Evolutionary conservation across 2,888 invertebrate species (phyloP).

Genomic region (Trypoxylon attenuatum): DNA sequence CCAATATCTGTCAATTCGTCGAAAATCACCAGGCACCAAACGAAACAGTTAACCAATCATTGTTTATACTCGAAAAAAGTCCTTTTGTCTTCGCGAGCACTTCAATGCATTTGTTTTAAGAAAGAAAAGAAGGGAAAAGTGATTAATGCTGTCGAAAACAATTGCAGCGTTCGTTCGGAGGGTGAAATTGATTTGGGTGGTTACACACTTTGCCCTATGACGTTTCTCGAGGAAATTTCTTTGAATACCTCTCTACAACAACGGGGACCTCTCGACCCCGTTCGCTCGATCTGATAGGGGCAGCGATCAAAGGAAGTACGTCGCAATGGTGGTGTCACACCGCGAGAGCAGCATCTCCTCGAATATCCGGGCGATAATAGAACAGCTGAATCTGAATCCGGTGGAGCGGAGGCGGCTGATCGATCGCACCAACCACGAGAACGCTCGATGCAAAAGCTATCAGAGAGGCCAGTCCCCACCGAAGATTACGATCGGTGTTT

Average conservation of each 20-base stretch:
- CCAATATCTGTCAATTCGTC: too few relatives aligned
- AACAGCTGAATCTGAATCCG: slow-evolving; percentile 70
- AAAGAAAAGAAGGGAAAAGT: too few relatives aligned
- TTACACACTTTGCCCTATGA: slow-evolving; percentile 12
- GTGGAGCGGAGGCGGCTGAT: slow-evolving; percentile 66
- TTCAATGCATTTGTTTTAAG: not conserved
- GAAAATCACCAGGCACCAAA: not conserved
- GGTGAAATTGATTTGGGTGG: not conserved
- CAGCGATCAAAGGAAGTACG: not conserved
- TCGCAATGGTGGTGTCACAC: slow-evolving; percentile 73
- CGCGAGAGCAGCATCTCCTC: slow-evolving; percentile 69
- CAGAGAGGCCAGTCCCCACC: slow-evolving; percentile 49
- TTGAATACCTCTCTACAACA: not conserved
- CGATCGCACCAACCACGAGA: slow-evolving; percentile 56
- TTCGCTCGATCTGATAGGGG: not conserved
- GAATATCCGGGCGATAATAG: slow-evolving; percentile 72
- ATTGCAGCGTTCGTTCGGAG: not conserved
- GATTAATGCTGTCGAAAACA: not conserved
- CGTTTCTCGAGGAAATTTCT: not conserved
- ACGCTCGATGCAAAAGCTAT: slow-evolving; percentile 47
- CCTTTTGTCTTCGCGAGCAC: not conserved
- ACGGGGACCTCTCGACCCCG: slow-evolving; percentile 4
- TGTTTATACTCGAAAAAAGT: not conserved
- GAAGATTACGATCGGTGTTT: slow-evolving; percentile 70
- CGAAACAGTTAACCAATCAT: not conserved